A percentile compares a stretch with the other conserved stretches of the same genome.
Evolutionary conservation across 2,888 invertebrate species (phyloP).

Genomic region (Lepas anatifera): DNA sequence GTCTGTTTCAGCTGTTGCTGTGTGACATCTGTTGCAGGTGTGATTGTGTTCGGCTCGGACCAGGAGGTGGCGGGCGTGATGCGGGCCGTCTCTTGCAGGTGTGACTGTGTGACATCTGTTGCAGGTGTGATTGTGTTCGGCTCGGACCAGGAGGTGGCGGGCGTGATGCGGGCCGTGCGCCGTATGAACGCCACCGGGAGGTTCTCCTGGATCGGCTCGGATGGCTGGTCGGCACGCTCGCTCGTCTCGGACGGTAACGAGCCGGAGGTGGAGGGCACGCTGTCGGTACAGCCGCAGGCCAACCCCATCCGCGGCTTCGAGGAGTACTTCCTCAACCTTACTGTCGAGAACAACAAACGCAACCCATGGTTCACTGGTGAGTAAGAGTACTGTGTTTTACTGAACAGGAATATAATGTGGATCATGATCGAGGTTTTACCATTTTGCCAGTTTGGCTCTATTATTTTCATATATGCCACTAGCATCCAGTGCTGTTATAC

Average conservation of each 20-base stretch:
- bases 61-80: conserved; percentile 76
- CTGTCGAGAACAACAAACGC: conserved; percentile 71
- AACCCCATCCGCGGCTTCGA: conserved; percentile 77
- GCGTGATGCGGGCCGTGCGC: conserved; percentile 83
- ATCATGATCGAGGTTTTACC: no score
- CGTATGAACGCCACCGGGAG: conserved; percentile 73
- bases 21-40: conserved; percentile 64
- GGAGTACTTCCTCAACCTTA: conserved; percentile 69
- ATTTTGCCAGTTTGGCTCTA: no score
- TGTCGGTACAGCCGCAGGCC: conserved; percentile 88
- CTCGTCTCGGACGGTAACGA: conserved; percentile 79
- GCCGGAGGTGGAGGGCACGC: conserved; percentile 80
- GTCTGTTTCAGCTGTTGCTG: no score
- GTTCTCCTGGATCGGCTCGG: conserved; percentile 93
- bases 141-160: conserved; percentile 92
- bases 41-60: conserved; percentile 89
- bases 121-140: conserved; percentile 88
- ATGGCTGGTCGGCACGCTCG: conserved; percentile 86
- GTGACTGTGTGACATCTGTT: background rate
- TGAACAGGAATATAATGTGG: no score
- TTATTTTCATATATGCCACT: no score
- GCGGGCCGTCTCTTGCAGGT: no score
- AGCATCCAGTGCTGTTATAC: no score
- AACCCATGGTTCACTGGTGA: conserved; percentile 93
- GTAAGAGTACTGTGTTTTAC: no score